Conservation (phyloP, 1,140 invertebrate genomes). For the Pogonognathellus flavescens region DNA sequence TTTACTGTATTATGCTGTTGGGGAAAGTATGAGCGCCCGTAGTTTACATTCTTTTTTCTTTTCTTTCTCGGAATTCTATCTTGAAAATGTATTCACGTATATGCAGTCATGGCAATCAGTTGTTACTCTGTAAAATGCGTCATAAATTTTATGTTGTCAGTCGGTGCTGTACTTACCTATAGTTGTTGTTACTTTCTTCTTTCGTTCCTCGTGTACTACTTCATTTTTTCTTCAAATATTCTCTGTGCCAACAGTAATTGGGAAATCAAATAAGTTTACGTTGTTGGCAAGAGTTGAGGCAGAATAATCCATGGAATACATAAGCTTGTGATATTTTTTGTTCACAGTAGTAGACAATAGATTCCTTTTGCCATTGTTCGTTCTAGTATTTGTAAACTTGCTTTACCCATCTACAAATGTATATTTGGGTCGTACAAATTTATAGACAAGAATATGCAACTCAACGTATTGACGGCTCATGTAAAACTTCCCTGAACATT, state of each 20-base stretch:
- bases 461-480: no score
- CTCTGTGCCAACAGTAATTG: constrained; percentile 42
- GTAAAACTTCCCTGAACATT: no score
- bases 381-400: no score
- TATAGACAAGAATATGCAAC: no score
- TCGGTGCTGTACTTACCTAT: not conserved
- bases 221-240: constrained; percentile 16
- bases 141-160: constrained; percentile 15
- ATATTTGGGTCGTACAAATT: no score
- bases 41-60: not conserved
- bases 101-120: not conserved
- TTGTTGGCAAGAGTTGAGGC: constrained; percentile 42
- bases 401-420: no score
- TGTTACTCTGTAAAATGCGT: constrained; percentile 6
- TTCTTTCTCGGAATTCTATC: not conserved
- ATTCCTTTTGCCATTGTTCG: no score
- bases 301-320: constrained; percentile 11
- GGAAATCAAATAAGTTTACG: constrained; percentile 36
- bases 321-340: constrained; percentile 1
- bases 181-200: no score
- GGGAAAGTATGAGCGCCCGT: not conserved
- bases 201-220: not conserved
- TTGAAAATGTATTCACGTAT: constrained; percentile 35
- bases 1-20: constrained; percentile 21
- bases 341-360: no score